Conservation (phyloP, 2,113 vertebrate species). For the Podilymbus podiceps region DNA sequence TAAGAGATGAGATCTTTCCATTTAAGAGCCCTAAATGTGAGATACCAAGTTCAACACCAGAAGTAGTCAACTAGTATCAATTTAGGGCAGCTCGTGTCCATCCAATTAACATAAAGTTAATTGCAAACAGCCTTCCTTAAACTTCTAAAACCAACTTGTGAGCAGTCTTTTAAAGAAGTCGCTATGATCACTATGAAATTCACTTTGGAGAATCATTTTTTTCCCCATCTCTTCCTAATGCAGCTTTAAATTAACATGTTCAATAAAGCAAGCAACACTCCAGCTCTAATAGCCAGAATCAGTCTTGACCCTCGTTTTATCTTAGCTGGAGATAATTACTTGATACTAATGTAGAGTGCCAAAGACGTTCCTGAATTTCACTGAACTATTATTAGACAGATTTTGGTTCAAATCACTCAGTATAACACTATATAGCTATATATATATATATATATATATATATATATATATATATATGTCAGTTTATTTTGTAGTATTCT, state of each 20-base stretch:
- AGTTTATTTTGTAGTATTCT: background rate
- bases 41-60: background rate
- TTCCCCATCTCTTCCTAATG: slow-evolving; percentile 27
- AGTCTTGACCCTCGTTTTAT: slow-evolving; percentile 67
- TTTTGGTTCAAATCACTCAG: background rate
- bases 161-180: background rate
- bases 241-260: slow-evolving; percentile 57
- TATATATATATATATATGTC: background rate
- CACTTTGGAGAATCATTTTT: slow-evolving; percentile 8
- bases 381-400: slow-evolving; percentile 37
- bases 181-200: background rate
- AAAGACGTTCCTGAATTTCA: slow-evolving; percentile 55
- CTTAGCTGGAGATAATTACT: slow-evolving; percentile 69
- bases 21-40: background rate
- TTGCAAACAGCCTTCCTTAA: background rate
- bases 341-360: slow-evolving; percentile 54
- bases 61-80: background rate
- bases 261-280: slow-evolving; percentile 54
- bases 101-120: background rate
- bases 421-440: background rate
- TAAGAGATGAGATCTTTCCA: background rate
- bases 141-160: background rate
- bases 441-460: background rate
- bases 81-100: background rate
- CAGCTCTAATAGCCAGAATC: slow-evolving; percentile 46